These are phyloP conservation scores for Metallyticus violacea DNA, from an alignment of 2,888 invertebrate genomes.

Conservation along the genomic window DNA sequence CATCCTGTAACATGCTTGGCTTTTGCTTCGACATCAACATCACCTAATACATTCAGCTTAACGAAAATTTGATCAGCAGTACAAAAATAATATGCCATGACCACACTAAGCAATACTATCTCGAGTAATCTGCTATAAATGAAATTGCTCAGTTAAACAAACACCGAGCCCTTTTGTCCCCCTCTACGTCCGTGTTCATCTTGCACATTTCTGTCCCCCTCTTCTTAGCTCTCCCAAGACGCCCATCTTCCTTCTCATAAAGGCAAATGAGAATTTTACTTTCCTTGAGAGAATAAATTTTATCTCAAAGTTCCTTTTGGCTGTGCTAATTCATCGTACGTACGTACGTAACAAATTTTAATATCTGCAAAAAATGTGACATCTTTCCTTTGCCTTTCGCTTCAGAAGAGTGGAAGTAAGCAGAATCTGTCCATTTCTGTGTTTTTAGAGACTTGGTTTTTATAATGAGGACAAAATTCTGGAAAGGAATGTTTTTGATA, in stretches of 20 bases:
- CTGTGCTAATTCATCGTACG: background rate
- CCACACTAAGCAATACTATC: background rate
- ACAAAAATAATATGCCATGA: background rate
- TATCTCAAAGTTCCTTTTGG: background rate
- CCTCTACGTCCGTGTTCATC: background rate
- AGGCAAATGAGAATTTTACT: background rate
- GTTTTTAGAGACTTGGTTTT: background rate
- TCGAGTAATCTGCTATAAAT: background rate
- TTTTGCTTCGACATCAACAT: too few species aligned
- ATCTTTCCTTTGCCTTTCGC: background rate
- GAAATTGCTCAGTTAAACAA: background rate
- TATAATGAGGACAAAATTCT: background rate
- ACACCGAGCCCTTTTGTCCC: background rate
- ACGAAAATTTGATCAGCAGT: too few species aligned
- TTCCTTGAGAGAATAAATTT: background rate
- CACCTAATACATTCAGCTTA: too few species aligned
- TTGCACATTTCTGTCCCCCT: background rate
- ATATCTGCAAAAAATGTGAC: background rate
- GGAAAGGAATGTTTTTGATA: too few species aligned
- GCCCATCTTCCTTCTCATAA: background rate
- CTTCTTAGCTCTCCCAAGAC: too few species aligned
- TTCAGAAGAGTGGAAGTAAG: background rate
- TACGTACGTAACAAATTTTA: background rate
- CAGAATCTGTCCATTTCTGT: background rate
- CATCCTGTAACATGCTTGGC: too few species aligned